phyloP scores from a whole-genome alignment of 92 coral and sea anemone genomes.

The Heliopora coerulea region DNA sequence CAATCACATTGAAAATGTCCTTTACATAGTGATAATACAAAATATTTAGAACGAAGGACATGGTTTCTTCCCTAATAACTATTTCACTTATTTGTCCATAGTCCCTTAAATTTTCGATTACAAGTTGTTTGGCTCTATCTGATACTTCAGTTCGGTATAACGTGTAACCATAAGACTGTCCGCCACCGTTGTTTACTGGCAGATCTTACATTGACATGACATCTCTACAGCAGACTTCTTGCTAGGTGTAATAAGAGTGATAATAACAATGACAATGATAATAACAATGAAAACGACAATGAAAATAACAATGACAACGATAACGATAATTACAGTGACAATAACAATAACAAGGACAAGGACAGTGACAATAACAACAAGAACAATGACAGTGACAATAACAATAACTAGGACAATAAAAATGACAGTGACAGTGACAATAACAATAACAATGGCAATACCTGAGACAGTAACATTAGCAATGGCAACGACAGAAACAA shows the following conservation, averaged over 20 bases:
- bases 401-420: too few relatives aligned
- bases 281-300: too few relatives aligned
- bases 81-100: slow-evolving; percentile 75
- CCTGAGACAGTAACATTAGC: too few relatives aligned
- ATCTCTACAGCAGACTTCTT: slow-evolving; percentile 48
- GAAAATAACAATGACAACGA: too few relatives aligned
- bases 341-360: too few relatives aligned
- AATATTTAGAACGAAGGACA: too few relatives aligned
- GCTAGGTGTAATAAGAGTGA: slow-evolving; percentile 7
- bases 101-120: slow-evolving; percentile 65
- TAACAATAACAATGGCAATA: not conserved
- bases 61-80: too few relatives aligned
- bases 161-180: slow-evolving; percentile 85
- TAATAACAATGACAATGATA: slow-evolving; percentile 16
- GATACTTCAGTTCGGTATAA: slow-evolving; percentile 66
- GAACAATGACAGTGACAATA: not conserved
- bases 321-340: too few relatives aligned
- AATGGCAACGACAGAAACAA: not conserved
- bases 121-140: slow-evolving; percentile 48
- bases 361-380: slow-evolving; percentile 1
- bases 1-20: too few relatives aligned
- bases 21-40: too few relatives aligned
- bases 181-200: slow-evolving; percentile 73
- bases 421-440: too few relatives aligned
- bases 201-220: slow-evolving; percentile 77